Evolutionary conservation across 2,888 invertebrate genomes (phyloP).

Genomic region (Lepidochitona cinerea): DNA sequence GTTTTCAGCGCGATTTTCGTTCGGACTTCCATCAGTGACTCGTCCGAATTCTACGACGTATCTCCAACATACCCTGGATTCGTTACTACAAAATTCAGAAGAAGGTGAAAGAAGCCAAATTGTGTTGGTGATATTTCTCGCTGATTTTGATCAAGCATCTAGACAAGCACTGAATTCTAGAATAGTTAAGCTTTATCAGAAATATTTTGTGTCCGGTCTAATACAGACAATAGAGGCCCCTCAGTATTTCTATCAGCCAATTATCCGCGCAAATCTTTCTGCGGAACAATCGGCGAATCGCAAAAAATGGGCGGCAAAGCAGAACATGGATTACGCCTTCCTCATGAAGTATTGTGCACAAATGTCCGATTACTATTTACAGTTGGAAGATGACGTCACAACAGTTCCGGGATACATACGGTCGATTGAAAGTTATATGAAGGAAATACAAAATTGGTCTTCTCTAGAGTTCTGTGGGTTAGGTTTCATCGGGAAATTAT

Average conservation of each 20-base stretch:
- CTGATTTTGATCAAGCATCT: conserved; percentile 60
- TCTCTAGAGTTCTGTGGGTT: conserved; percentile 44
- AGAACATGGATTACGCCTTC: conserved; percentile 70
- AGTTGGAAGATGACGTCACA: conserved; percentile 70
- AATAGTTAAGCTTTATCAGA: conserved; percentile 34
- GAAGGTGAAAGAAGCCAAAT: conserved; percentile 52
- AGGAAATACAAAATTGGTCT: not conserved
- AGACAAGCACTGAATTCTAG: conserved; percentile 33
- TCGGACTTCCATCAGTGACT: conserved; percentile 70
- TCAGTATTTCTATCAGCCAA: conserved; percentile 45
- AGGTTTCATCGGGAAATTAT: conserved; percentile 54
- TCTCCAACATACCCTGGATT: conserved; percentile 65
- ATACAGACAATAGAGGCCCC: conserved; percentile 64
- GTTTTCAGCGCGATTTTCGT: conserved; percentile 64
- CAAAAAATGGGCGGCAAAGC: conserved; percentile 70
- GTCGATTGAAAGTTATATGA: conserved; percentile 50
- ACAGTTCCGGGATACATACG: conserved; percentile 58
- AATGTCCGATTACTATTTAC: conserved; percentile 65
- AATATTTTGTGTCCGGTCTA: conserved; percentile 61
- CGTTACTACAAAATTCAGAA: conserved; percentile 65
- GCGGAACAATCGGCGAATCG: conserved; percentile 64
- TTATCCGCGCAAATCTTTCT: conserved; percentile 47
- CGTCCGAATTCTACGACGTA: conserved; percentile 67
- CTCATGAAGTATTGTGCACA: conserved; percentile 60
- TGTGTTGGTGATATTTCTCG: conserved; percentile 67